A percentile compares a stretch with the other conserved stretches of the same genome.
phyloP scores from a whole-genome alignment of 2,888 invertebrate genomes.

The Ganaspis brasiliensis region DNA sequence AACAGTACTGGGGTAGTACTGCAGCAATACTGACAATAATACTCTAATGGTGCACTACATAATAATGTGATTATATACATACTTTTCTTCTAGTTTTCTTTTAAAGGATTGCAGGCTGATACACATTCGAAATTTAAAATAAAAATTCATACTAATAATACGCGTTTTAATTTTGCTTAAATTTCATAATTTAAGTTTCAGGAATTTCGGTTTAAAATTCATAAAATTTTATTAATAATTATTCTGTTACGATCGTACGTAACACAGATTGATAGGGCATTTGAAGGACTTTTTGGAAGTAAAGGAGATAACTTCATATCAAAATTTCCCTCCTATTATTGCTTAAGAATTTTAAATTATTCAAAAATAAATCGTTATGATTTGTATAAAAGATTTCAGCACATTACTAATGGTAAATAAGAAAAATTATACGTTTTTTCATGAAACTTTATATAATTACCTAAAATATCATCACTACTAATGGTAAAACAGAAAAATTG shows the following conservation, averaged over 20 bases:
- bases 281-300: neutral
- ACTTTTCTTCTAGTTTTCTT: too few relatives aligned
- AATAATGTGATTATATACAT: too few relatives aligned
- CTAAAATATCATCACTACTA: too few relatives aligned
- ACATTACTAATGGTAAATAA: conserved; percentile 6
- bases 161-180: too few relatives aligned
- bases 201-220: neutral
- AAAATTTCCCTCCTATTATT: neutral
- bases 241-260: neutral
- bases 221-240: neutral
- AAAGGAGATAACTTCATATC: neutral
- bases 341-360: neutral
- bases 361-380: conserved; percentile 9
- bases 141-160: too few relatives aligned
- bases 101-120: too few relatives aligned
- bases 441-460: neutral
- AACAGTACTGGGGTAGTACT: too few relatives aligned
- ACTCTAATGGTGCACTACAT: too few relatives aligned
- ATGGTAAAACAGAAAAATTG: too few relatives aligned
- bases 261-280: neutral
- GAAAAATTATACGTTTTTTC: neutral
- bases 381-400: neutral
- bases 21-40: too few relatives aligned
- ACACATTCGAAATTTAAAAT: too few relatives aligned
- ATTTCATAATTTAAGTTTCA: too few relatives aligned